Evolutionary conservation across 2,113 vertebrate genomes (phyloP).

Genomic region (Sula dactylatra): DNA sequence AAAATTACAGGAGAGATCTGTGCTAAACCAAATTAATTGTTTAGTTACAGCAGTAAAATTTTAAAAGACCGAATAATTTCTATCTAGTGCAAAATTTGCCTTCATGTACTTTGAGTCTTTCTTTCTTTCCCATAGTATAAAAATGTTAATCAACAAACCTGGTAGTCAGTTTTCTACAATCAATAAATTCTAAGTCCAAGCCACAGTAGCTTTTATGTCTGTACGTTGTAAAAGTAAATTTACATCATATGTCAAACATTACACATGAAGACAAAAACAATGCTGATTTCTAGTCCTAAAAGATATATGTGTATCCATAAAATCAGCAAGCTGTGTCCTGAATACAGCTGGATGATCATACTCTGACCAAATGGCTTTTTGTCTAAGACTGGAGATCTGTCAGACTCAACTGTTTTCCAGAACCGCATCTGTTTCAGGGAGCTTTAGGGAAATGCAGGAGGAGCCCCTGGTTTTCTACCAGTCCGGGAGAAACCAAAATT

Average conservation of each 20-base stretch:
- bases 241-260: slow-evolving; percentile 71
- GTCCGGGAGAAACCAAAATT: not conserved
- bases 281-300: slow-evolving; percentile 47
- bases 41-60: not conserved
- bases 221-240: slow-evolving; percentile 67
- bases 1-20: not conserved
- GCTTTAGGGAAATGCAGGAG: not conserved
- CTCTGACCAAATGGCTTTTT: slow-evolving; percentile 53
- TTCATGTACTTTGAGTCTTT: not conserved
- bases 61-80: not conserved
- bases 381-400: slow-evolving; percentile 10
- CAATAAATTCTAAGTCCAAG: slow-evolving; percentile 47
- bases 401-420: slow-evolving; percentile 36
- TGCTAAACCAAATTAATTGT: not conserved
- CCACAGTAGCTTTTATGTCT: slow-evolving; percentile 65
- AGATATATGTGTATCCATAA: slow-evolving; percentile 58
- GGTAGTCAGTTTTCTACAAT: slow-evolving; percentile 51
- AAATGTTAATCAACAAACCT: slow-evolving; percentile 35
- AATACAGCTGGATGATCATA: slow-evolving; percentile 54
- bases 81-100: not conserved
- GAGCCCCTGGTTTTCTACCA: not conserved
- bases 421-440: slow-evolving; percentile 33
- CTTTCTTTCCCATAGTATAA: not conserved
- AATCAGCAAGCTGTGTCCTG: slow-evolving; percentile 63
- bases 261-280: slow-evolving; percentile 61